Percentiles rank a stretch among this genome's conserved stretches.
These are phyloP conservation scores for Choristoneura fumiferana DNA, from an alignment of 1,140 invertebrate genomes.

Conservation along the genomic window DNA sequence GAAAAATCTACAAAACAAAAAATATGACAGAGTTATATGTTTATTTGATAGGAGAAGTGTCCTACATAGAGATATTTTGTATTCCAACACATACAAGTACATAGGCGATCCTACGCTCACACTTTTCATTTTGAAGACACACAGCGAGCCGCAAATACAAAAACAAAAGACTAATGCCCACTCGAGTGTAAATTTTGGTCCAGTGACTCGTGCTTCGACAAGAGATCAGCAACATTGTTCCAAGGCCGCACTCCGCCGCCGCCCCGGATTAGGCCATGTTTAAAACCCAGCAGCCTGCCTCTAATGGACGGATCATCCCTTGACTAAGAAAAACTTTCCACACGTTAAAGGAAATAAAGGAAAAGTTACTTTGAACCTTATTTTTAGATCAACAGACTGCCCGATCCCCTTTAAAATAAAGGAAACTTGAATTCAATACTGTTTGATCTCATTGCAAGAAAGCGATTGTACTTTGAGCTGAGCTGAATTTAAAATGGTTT, in stretches of 20 bases:
- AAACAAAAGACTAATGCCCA: no score
- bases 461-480: background rate
- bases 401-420: constrained; percentile 8
- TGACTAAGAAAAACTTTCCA: background rate
- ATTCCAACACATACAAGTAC: no score
- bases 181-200: no score
- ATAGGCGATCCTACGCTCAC: no score
- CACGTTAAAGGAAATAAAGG: background rate
- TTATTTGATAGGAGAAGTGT: no score
- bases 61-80: no score
- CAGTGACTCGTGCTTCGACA: no score
- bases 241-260: background rate
- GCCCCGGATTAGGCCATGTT: background rate
- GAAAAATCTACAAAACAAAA: no score
- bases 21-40: no score
- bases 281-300: background rate
- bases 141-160: no score
- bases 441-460: constrained; percentile 1
- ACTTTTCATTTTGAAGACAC: no score
- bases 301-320: constrained; percentile 11
- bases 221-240: background rate
- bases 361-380: background rate
- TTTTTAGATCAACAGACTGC: background rate
- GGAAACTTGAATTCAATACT: background rate
- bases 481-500: constrained; percentile 2